Evolutionary conservation across 2,113 vertebrate species (phyloP).

Genomic region (Rhabdomys dilectus): DNA sequence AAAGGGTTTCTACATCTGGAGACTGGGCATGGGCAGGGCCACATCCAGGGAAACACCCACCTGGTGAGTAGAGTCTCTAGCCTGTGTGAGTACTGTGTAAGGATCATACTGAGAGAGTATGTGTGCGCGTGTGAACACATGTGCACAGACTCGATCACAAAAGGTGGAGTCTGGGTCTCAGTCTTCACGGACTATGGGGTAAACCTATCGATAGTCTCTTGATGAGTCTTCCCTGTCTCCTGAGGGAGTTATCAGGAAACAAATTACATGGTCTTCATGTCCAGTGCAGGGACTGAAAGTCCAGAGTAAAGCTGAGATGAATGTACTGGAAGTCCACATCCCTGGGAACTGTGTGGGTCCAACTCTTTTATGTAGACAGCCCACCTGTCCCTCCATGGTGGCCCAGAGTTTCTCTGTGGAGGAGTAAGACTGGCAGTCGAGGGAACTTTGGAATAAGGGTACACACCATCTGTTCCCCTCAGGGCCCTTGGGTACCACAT

Average conservation of each 20-base stretch:
- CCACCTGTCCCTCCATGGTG: rapidly evolving
- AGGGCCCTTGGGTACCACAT: neutral
- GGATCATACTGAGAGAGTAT: rapidly evolving
- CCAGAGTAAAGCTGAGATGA: neutral
- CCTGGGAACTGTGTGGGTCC: neutral
- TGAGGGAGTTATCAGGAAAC: too few species aligned
- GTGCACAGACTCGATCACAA: too few species aligned
- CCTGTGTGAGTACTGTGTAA: neutral
- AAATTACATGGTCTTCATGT: neutral
- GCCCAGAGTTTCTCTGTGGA: neutral
- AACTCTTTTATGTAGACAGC: neutral
- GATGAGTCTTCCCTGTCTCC: neutral
- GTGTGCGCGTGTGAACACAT: neutral
- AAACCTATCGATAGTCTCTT: too few species aligned
- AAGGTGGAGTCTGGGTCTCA: neutral
- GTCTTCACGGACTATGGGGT: too few species aligned
- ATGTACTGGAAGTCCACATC: neutral
- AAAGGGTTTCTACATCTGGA: too few species aligned
- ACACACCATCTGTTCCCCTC: neutral
- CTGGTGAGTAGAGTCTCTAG: neutral
- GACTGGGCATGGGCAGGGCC: too few species aligned
- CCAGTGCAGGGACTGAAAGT: neutral
- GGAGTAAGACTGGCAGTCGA: neutral
- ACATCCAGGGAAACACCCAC: neutral
- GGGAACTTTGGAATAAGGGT: neutral